Evolutionary conservation across 2,888 invertebrate species (phyloP), one percentile per base, ranked within the genome.

Genomic region (Agonopterix alstromeriana): DNA sequence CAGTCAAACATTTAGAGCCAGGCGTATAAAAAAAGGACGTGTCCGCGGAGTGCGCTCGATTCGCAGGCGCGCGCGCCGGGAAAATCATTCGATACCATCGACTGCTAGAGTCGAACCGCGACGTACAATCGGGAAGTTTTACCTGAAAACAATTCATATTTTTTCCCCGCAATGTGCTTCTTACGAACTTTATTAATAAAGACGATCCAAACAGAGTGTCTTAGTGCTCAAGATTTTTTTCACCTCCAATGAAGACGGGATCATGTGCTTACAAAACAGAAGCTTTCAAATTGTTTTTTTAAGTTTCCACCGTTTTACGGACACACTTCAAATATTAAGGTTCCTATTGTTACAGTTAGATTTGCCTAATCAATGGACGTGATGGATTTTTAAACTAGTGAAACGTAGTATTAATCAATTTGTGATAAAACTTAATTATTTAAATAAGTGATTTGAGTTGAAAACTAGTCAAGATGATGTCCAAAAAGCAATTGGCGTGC

Each of bases 401-500:
- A 58, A 63, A n/a, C 38, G 10, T 58, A 60, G 61, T 57, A 63
- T 58, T 55, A 48, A 58, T 45, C 46, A 46, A 51, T 63, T 63
- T 69, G 75, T 69, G 66, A 62, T 65, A 61, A 42, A 47, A 48
- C 36, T 44, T 48, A 53, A 51, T 45, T 54, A 50, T 50, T 38
- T 44, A 45, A 48, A 43, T 35, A 52, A 51, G 51, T 60, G 51
- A 55, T 55, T 45, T 42, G 12, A 10, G 12, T 42, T 55, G 55
- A 51, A 69, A 79, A 46, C 68, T 74, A 70, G 69, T 77, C 83
- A 90, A 90, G 80, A 91, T 90, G 90, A 95, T 95, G 95, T 93
- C 94, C 76, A 94, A 93, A 73, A 94, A 92, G 90, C 94, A 95
- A 86, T 92, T 94, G 90, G 90, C 94, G 56, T 92, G 93, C 59